A percentile compares a stretch with the other conserved stretches of the same genome.
These are phyloP conservation scores for Alexandromys oeconomus DNA, from an alignment of 2,797 vertebrate species.

Conservation along the genomic window DNA sequence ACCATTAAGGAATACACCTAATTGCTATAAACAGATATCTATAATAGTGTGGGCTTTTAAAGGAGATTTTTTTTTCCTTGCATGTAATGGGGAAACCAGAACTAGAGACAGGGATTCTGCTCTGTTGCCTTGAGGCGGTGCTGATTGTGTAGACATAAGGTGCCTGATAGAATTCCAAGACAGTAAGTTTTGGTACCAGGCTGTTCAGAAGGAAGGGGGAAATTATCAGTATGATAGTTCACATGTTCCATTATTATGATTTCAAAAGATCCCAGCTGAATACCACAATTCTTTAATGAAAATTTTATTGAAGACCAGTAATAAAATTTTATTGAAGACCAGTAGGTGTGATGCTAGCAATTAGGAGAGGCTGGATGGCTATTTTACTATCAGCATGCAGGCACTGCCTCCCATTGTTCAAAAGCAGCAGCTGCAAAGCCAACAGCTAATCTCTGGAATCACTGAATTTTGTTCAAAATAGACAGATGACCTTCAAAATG, in stretches of 20 bases:
- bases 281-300: not conserved
- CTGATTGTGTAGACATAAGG: not conserved
- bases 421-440: constrained; percentile 6
- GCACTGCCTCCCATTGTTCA: not conserved
- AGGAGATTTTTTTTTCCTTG: not conserved
- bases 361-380: not conserved
- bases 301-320: not conserved
- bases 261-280: not conserved
- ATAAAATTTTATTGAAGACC: not conserved
- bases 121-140: not conserved
- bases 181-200: not conserved
- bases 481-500: not conserved
- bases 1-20: not conserved
- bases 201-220: not conserved
- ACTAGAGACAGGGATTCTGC: not conserved
- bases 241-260: not conserved
- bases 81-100: not conserved
- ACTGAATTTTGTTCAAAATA: not conserved
- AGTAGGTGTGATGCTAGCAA: not conserved
- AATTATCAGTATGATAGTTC: not conserved
- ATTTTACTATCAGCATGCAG: not conserved
- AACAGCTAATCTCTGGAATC: not conserved
- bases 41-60: not conserved
- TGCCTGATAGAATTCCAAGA: not conserved
- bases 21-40: not conserved